Evolutionary conservation across 53 echinoderm and acorn worm species (phyloP), one percentile per base, ranked within the genome.

Genomic region (Echinometra lucunter): DNA sequence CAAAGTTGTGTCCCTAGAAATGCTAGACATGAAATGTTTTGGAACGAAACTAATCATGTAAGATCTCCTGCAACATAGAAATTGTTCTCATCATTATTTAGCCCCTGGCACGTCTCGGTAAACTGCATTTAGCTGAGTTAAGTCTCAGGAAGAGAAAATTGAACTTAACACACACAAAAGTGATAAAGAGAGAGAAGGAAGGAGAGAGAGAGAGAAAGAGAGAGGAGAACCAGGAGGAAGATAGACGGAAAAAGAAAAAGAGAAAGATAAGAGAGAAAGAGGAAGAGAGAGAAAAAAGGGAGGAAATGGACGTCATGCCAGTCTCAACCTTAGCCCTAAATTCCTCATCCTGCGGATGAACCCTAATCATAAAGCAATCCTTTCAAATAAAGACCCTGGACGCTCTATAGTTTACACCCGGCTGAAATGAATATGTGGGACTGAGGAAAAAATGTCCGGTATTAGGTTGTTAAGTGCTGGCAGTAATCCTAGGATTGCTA

Each of bases 391-490:
- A 90, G 38, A 90, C 63, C 21, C 1, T 16, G 58, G 66, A 58
- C 6, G 37, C 58, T 40, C 60, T 37, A 90, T 58, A 60, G 63
- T 90, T 63, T 90, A 57, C 90, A 60, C 90, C 63, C 58, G 5
- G 23, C 23, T 57, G 23, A 90, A 63, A 90, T 37, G 37, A 90
- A 63, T 63, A 38, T 8, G 37, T 60, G 69, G 69, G 63, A 69
- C 91, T 42, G 45, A 49, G 13, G 91, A 66, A 45, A 69, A 15
- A 70, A 67, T 70, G 44, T 42, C 70, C 45, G 91, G 91, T 25
- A 91, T 91, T 67, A 67, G 69, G 38, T 27, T 66, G 66, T 69
- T 66, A 69, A 91, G 91, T 91, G 91, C 91, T 67, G 60, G 9
- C 30, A 45, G 23, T 67, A 91, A 69, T 67, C 72, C 91, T 32